phyloP scores from a whole-genome alignment of 2,797 vertebrate species.

The Bovichtus variegatus region DNA sequence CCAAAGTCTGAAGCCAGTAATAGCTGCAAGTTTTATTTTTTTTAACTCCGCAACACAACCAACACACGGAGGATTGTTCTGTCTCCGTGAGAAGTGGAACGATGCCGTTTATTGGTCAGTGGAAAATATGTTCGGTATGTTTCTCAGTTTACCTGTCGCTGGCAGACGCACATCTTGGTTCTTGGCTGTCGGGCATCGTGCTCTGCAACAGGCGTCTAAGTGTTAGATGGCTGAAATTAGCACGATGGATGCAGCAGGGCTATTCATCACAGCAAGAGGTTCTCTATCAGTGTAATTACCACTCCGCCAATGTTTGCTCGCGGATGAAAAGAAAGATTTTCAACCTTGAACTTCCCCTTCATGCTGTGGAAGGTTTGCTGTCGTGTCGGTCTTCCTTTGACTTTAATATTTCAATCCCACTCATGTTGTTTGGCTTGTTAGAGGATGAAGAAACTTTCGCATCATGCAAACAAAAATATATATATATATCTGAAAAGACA shows the following conservation, averaged over 20 bases:
- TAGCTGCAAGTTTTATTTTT: constrained; percentile 4
- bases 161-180: constrained; percentile 42
- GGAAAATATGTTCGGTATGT: constrained; percentile 32
- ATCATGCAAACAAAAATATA: neutral
- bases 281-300: constrained; percentile 57
- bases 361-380: constrained; percentile 6
- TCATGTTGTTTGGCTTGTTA: neutral
- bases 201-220: constrained; percentile 23
- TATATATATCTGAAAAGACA: neutral
- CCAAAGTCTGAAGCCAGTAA: neutral
- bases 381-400: neutral
- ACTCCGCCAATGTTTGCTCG: constrained; percentile 44
- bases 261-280: constrained; percentile 58
- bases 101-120: constrained; percentile 18
- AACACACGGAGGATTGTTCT: too few relatives aligned
- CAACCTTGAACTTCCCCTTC: constrained; percentile 17
- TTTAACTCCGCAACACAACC: neutral
- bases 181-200: constrained; percentile 31
- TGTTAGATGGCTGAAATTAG: constrained; percentile 49
- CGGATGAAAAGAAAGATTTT: constrained; percentile 18
- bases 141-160: constrained; percentile 35
- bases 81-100: too few relatives aligned
- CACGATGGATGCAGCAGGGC: constrained; percentile 39
- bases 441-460: neutral
- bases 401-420: neutral